Base-by-base conservation (phyloP, 2,113 vertebrate species). In the Zosterops japonicus region DNA sequence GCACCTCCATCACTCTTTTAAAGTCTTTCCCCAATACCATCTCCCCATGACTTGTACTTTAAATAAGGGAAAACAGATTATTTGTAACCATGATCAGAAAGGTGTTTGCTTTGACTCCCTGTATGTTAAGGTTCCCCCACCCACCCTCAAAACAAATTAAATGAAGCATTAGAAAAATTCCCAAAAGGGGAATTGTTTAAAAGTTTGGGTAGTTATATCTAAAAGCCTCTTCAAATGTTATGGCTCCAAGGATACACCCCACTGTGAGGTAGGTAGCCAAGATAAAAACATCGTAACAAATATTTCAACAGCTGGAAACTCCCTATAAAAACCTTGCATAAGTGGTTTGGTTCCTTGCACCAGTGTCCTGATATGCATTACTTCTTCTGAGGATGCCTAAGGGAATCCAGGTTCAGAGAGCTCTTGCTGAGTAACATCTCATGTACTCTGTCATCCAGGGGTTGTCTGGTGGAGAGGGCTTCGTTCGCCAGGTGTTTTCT, bases 381-480 rank as follows among this genome's bases (percentile, higher is more conserved):
- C 89, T 75, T 74, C 72, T 94, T 63, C n/a, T 39, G 84, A 74
- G 64, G 76, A 65, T 64, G 68, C 94, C 65, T 24, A 56, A 36
- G 53, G 84, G 71, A 55, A 78, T 35, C 56, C 77, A 49, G 67
- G 95, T 87, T 97, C 98, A 98, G 94, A 98, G 98, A 4, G 98
- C 98, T 79, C 99, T 97, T 23, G 98, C 98, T 1, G 99, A 99
- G 93, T 99, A 99, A 97, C 99, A 99, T 79, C 98, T 98, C 99
- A 99, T 99, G 67, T 99, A 99, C 92, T 99, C 99, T 2, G 99
- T 99, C 97, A 99, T 96, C 99, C 99, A 99, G 0, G 99, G 99
- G 94, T 98, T 98, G 57, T 98, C 99, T 20, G 98, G 95, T 0
- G 98, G 96, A 50, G 98, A 79, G 22, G 97, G 69, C 93, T 97